A percentile compares a stretch with the other conserved stretches of the same genome.
These are phyloP conservation scores for Megalopta genalis DNA, from an alignment of 1,140 invertebrate species.

Conservation along the genomic window DNA sequence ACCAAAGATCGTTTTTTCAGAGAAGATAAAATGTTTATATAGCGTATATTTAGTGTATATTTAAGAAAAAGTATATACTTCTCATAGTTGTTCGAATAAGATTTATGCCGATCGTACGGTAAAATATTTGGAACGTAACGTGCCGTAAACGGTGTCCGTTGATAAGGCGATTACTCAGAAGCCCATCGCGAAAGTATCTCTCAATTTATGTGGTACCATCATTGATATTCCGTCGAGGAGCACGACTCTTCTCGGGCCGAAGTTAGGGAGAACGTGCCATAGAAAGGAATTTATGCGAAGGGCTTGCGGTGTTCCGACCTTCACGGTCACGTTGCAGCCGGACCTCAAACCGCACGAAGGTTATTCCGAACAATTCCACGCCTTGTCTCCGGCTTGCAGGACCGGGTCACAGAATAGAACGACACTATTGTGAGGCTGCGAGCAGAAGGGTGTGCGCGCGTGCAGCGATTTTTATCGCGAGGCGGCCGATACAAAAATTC, in stretches of 20 bases:
- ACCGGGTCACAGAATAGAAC: conserved; percentile 38
- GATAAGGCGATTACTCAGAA: conserved; percentile 27
- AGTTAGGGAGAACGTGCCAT: conserved; percentile 41
- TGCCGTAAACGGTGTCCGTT: background rate
- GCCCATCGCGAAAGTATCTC: conserved; percentile 38
- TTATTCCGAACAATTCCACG: conserved; percentile 47
- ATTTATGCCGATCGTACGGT: too few species aligned
- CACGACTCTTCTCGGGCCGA: conserved; percentile 28
- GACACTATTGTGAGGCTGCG: background rate
- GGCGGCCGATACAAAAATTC: conserved; percentile 14
- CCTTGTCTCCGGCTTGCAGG: conserved; percentile 24
- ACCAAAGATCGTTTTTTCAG: too few species aligned
- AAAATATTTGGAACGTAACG: too few species aligned
- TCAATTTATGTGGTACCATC: conserved; percentile 50
- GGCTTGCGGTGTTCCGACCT: conserved; percentile 58
- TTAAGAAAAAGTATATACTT: too few species aligned
- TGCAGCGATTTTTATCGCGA: conserved; percentile 21
- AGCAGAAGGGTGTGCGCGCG: background rate
- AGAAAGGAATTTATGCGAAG: conserved; percentile 57
- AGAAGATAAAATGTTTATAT: too few species aligned
- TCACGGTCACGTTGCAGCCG: conserved; percentile 56
- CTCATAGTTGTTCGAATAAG: too few species aligned
- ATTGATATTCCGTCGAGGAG: conserved; percentile 49
- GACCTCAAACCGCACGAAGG: conserved; percentile 54
- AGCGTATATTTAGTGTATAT: too few species aligned